Percentiles rank a stretch among this genome's conserved stretches.
These are phyloP conservation scores for Euzophera pinguis DNA, from an alignment of 2,888 invertebrate genomes.

Conservation along the genomic window DNA sequence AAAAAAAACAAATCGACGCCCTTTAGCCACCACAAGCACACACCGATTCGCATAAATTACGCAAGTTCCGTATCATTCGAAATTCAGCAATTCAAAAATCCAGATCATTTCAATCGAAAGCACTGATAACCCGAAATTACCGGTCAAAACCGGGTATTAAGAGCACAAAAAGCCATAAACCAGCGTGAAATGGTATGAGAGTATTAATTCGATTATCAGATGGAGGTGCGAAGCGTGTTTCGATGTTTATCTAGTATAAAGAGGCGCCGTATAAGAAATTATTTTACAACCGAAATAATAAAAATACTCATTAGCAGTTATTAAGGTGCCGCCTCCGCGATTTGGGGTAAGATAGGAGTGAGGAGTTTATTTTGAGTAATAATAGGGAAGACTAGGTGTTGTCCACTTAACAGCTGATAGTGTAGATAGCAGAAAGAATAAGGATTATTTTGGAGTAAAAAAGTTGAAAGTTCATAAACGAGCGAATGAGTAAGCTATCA, in stretches of 20 bases:
- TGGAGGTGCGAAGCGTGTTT: constrained; percentile 78
- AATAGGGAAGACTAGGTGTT: constrained; percentile 42
- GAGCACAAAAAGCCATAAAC: constrained; percentile 74
- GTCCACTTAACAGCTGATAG: constrained; percentile 34
- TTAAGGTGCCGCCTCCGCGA: constrained; percentile 72
- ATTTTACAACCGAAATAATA: constrained; percentile 78
- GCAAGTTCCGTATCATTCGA: constrained; percentile 33
- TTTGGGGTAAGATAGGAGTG: constrained; percentile 67
- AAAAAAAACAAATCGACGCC: not conserved
- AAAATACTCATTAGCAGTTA: constrained; percentile 78
- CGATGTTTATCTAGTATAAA: constrained; percentile 79
- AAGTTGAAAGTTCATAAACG: too few species aligned
- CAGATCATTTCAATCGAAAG: constrained; percentile 70
- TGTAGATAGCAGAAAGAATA: constrained; percentile 1
- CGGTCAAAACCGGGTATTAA: constrained; percentile 65
- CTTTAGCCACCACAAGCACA: not conserved
- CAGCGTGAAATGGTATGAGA: constrained; percentile 76
- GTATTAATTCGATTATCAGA: constrained; percentile 79
- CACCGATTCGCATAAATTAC: constrained; percentile 30
- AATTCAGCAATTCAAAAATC: constrained; percentile 42
- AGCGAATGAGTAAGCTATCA: too few species aligned
- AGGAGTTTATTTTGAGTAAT: constrained; percentile 65
- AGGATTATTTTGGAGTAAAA: too few species aligned
- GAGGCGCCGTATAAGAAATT: constrained; percentile 75
- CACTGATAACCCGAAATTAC: constrained; percentile 74